phyloP scores from a whole-genome alignment of 2,113 vertebrate species.

The Andinoacara biseriatus region DNA sequence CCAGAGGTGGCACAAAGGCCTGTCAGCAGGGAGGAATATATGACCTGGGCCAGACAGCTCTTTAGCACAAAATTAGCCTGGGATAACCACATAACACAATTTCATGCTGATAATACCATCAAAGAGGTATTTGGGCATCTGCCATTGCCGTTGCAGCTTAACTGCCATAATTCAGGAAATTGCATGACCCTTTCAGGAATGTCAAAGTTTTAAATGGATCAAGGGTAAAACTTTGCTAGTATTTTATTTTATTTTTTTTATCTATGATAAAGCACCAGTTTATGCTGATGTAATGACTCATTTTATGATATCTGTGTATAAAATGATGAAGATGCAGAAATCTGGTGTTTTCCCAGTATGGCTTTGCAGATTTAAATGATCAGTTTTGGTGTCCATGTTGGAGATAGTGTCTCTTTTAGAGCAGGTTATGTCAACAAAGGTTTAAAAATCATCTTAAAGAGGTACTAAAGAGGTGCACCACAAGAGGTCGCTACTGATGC shows the following conservation, averaged over 20 bases:
- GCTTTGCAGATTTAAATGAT: not conserved
- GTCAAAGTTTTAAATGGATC: not conserved
- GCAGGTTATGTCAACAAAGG: not conserved
- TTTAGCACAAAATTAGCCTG: conserved; percentile 61
- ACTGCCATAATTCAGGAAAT: not conserved
- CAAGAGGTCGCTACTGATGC: conserved; percentile 36
- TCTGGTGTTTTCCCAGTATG: not conserved
- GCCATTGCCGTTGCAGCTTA: conserved; percentile 16
- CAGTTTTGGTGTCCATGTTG: not conserved
- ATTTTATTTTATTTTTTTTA: not conserved
- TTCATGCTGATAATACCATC: conserved; percentile 52
- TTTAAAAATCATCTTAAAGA: not conserved
- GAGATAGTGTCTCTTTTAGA: not conserved
- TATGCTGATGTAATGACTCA: not conserved
- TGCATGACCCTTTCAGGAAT: not conserved
- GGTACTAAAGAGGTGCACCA: conserved; percentile 3
- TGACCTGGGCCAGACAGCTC: conserved; percentile 41
- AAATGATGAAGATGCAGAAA: not conserved
- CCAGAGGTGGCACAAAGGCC: conserved; percentile 43
- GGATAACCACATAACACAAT: conserved; percentile 35
- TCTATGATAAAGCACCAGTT: not conserved
- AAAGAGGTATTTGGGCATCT: conserved; percentile 20
- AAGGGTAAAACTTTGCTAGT: not conserved
- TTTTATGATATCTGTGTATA: not conserved
- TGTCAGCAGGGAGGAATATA: conserved; percentile 37